Evolutionary conservation across 2,113 vertebrate genomes (phyloP).

Genomic region (Cebidichthys violaceus): DNA sequence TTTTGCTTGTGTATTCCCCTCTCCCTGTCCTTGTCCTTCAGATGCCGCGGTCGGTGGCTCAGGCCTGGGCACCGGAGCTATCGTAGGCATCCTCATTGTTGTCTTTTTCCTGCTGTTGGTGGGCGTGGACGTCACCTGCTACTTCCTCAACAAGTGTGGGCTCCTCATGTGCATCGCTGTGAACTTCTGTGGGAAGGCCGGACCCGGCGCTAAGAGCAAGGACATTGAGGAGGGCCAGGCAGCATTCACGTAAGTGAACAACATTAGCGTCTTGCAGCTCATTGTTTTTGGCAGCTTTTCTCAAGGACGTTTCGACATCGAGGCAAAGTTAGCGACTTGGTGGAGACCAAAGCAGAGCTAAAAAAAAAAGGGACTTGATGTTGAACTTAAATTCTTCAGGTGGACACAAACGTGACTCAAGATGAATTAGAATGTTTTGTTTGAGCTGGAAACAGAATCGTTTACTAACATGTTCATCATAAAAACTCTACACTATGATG

Average conservation of each 20-base stretch:
- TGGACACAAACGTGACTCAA: too few species aligned
- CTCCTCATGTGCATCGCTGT: slow-evolving; percentile 98
- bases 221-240: slow-evolving; percentile 98
- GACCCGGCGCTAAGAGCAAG: slow-evolving; percentile 93
- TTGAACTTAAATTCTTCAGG: too few species aligned
- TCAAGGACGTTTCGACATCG: neutral
- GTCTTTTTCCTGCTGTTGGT: slow-evolving; percentile 94
- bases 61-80: slow-evolving; percentile 93
- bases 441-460: too few species aligned
- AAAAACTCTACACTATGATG: too few species aligned
- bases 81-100: slow-evolving; percentile 96
- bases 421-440: too few species aligned
- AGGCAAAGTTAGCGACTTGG: neutral
- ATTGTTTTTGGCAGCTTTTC: neutral
- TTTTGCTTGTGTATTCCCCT: slow-evolving; percentile 44
- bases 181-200: slow-evolving; percentile 95
- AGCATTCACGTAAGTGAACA: slow-evolving; percentile 91
- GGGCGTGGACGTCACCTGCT: slow-evolving; percentile 95
- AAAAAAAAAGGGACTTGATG: neutral
- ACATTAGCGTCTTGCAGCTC: neutral
- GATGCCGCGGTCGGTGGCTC: slow-evolving; percentile 71
- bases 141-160: slow-evolving; percentile 98
- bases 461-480: too few species aligned
- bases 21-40: slow-evolving; percentile 49
- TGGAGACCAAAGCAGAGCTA: neutral